Evolutionary conservation across 2,113 vertebrate species (phyloP).

Genomic region (Microcebus jonahi): DNA sequence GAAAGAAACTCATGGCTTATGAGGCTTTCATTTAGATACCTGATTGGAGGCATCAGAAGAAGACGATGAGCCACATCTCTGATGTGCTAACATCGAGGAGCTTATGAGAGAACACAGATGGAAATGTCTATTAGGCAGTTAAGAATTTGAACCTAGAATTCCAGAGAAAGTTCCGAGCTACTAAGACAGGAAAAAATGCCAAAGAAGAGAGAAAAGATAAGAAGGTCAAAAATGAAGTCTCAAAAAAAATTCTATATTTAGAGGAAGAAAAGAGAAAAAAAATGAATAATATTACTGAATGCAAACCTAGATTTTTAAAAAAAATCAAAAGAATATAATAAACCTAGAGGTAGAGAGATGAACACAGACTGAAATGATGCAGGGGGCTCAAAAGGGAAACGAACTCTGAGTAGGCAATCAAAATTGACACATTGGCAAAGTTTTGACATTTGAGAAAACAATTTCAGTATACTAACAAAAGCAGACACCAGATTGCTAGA

Average conservation of each 20-base stretch:
- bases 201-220: conserved; percentile 35
- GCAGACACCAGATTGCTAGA: neutral
- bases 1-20: neutral
- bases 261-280: neutral
- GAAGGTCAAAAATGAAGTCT: neutral
- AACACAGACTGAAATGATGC: neutral
- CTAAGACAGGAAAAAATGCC: neutral
- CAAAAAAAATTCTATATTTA: neutral
- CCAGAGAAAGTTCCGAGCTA: neutral
- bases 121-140: neutral
- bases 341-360: neutral
- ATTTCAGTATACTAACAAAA: neutral
- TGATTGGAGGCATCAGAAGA: neutral
- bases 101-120: neutral
- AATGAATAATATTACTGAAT: conserved; percentile 21
- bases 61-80: neutral
- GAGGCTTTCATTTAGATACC: neutral
- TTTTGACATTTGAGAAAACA: neutral
- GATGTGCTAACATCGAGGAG: neutral
- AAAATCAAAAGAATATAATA: conserved; percentile 33
- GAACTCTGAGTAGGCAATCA: neutral
- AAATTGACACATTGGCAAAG: neutral
- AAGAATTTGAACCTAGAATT: neutral
- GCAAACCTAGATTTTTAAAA: conserved; percentile 3
- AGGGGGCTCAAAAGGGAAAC: neutral